Conservation (phyloP, 1,140 invertebrate species). For the Temnothorax longispinosus region DNA sequence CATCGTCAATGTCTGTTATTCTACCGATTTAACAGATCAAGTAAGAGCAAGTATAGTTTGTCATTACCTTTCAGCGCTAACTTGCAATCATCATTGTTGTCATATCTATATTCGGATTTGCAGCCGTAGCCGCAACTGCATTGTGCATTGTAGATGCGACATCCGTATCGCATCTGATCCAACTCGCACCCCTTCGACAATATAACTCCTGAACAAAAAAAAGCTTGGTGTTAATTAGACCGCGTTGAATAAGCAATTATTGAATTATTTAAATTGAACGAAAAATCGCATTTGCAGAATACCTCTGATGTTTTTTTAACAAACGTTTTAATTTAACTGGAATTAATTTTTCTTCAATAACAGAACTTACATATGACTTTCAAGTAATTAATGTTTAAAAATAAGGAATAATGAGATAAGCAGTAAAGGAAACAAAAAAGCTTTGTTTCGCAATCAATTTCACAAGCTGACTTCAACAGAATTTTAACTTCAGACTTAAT, state of each 20-base stretch:
- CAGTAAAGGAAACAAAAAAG: background rate
- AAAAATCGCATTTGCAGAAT: background rate
- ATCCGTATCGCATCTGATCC: slow-evolving; percentile 80
- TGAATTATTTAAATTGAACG: background rate
- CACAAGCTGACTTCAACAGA: background rate
- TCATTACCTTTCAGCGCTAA: slow-evolving; percentile 84
- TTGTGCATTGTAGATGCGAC: slow-evolving; percentile 80
- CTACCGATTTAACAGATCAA: background rate
- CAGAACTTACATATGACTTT: background rate
- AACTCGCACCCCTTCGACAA: slow-evolving; percentile 75
- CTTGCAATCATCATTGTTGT: slow-evolving; percentile 83
- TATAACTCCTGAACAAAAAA: slow-evolving; percentile 61
- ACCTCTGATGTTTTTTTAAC: background rate
- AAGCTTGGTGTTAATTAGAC: background rate
- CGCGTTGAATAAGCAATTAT: background rate
- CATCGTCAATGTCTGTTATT: background rate
- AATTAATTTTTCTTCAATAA: slow-evolving; percentile 1
- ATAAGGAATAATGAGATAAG: background rate
- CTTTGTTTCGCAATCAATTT: background rate
- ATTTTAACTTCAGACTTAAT: slow-evolving; percentile 13
- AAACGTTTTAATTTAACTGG: background rate
- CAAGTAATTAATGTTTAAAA: background rate
- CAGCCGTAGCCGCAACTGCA: slow-evolving; percentile 85
- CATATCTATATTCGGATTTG: slow-evolving; percentile 84
- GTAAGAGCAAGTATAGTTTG: background rate